phyloP scores from a whole-genome alignment of 2,888 invertebrate genomes.

The Cephus pulcher region DNA sequence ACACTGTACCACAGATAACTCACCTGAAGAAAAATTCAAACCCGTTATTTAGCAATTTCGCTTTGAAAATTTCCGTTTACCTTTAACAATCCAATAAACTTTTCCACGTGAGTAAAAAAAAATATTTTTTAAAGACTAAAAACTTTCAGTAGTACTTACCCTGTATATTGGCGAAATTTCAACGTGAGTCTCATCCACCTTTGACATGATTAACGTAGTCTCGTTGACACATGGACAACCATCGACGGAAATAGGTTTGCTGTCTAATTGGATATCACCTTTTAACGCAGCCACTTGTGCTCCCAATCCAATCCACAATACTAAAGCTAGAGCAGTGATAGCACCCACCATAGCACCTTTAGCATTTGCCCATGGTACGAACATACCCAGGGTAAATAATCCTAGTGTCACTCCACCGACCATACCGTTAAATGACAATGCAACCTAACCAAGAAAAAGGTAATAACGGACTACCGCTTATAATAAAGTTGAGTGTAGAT shows the following conservation, averaged over 20 bases:
- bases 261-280: slow-evolving; percentile 61
- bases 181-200: slow-evolving; percentile 19
- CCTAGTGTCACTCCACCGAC: slow-evolving; percentile 90
- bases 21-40: slow-evolving; percentile 41
- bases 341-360: slow-evolving; percentile 80
- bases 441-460: slow-evolving; percentile 70
- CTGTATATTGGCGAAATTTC: slow-evolving; percentile 53
- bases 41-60: neutral
- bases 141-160: slow-evolving; percentile 31
- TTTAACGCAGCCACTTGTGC: slow-evolving; percentile 73
- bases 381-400: slow-evolving; percentile 88
- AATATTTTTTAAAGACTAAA: neutral
- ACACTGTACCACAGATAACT: slow-evolving; percentile 90
- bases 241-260: slow-evolving; percentile 69
- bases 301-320: slow-evolving; percentile 76
- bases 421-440: slow-evolving; percentile 89
- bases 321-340: slow-evolving; percentile 71
- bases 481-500: neutral
- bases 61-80: neutral
- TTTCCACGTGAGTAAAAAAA: neutral
- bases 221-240: slow-evolving; percentile 69
- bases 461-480: neutral
- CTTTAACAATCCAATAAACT: neutral
- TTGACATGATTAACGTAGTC: slow-evolving; percentile 32
- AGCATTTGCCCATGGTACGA: slow-evolving; percentile 87